A percentile compares a stretch with the other conserved stretches of the same genome.
Evolutionary conservation across 2,113 vertebrate genomes (phyloP).

Genomic region (Addax nasomaculatus): DNA sequence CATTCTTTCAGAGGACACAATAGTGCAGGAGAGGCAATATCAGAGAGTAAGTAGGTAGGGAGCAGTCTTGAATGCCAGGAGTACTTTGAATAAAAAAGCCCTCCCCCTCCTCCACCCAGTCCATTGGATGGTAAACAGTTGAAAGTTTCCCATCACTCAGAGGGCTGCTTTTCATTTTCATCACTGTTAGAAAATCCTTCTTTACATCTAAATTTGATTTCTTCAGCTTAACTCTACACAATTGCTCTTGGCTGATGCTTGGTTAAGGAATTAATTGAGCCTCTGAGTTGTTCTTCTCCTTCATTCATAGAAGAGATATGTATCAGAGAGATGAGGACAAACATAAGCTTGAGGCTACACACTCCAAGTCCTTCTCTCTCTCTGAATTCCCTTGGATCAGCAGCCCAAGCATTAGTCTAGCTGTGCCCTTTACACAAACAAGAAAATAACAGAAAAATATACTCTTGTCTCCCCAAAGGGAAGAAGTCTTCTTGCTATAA

Average conservation of each 20-base stretch:
- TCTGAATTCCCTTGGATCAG: not conserved
- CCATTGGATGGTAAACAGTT: not conserved
- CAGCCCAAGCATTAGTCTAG: not conserved
- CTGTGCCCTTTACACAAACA: not conserved
- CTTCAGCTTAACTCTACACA: constrained; percentile 9
- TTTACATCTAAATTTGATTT: not conserved
- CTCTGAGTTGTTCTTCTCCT: not conserved
- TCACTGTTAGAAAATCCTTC: not conserved
- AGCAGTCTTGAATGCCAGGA: not conserved
- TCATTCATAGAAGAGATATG: constrained; percentile 6
- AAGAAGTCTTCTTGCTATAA: not conserved
- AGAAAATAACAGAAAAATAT: not conserved
- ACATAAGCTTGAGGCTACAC: not conserved
- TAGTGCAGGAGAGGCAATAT: not conserved
- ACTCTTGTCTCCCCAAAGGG: not conserved
- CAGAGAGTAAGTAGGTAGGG: not conserved
- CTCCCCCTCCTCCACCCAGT: not conserved
- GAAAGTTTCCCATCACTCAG: not conserved
- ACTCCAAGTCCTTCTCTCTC: not conserved
- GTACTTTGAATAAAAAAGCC: not conserved
- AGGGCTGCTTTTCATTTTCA: constrained; percentile 24
- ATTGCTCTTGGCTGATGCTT: not conserved
- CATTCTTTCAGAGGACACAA: not conserved
- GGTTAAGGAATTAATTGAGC: not conserved
- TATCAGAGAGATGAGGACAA: not conserved